Percentiles rank a stretch among this genome's conserved stretches.
phyloP scores from a whole-genome alignment of 2,113 vertebrate genomes.

The Tylochromis polylepis region DNA sequence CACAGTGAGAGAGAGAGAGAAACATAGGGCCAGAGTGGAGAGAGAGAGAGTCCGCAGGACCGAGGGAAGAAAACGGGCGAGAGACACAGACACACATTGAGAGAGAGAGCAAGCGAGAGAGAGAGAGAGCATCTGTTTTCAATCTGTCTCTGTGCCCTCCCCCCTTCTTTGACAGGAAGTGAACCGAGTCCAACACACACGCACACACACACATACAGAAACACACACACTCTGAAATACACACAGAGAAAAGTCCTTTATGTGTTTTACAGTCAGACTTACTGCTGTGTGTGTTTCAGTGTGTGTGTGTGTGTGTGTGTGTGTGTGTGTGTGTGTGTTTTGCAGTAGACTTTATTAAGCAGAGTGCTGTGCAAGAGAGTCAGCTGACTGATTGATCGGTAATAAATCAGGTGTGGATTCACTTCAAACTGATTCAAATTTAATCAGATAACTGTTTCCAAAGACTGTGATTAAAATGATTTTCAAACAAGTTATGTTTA shows the following conservation, averaged over 20 bases:
- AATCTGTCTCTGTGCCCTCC: not conserved
- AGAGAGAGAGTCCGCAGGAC: not conserved
- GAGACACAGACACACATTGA: not conserved
- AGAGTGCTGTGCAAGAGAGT: not conserved
- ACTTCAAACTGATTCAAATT: not conserved
- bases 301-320: fast-evolving
- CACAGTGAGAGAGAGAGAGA: not conserved
- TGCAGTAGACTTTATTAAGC: not conserved
- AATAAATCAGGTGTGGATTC: not conserved
- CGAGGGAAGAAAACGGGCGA: not conserved
- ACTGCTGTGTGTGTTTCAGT: too few species aligned
- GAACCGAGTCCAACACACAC: not conserved
- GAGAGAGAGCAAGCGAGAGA: not conserved
- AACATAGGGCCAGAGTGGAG: not conserved
- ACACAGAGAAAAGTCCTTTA: too few species aligned
- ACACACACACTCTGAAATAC: not conserved
- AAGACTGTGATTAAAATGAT: too few species aligned
- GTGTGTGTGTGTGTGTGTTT: not conserved
- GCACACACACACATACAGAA: not conserved
- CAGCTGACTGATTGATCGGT: not conserved
- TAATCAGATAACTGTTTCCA: not conserved
- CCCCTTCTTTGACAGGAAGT: not conserved
- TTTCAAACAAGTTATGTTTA: too few species aligned
- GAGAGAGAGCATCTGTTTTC: not conserved
- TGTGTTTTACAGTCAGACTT: too few species aligned